Evolutionary conservation across 2,888 invertebrate species (phyloP).

Genomic region (Leucophenga maculata): DNA sequence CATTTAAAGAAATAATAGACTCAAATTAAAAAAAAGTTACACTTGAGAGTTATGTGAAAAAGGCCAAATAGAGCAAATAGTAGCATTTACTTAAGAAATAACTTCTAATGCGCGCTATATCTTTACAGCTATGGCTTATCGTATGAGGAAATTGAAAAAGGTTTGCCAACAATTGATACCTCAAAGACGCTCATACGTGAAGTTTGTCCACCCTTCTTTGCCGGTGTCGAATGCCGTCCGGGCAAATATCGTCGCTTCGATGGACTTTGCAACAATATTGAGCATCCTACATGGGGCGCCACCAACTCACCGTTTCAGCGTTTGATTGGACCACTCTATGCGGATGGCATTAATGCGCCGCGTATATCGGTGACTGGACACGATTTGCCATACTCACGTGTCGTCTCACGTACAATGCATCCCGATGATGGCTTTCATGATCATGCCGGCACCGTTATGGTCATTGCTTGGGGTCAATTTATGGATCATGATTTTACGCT

Average conservation of each 20-base stretch:
- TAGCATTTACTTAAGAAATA: no score
- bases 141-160: conserved; percentile 90
- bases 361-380: conserved; percentile 85
- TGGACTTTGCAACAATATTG: conserved; percentile 90
- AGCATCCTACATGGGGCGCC: conserved; percentile 92
- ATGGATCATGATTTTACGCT: conserved; percentile 95
- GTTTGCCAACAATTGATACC: conserved; percentile 88
- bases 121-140: conserved; percentile 83
- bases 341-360: conserved; percentile 89
- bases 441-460: conserved; percentile 93
- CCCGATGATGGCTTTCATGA: conserved; percentile 94
- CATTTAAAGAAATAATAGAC: not conserved
- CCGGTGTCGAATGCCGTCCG: conserved; percentile 89
- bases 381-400: conserved; percentile 84
- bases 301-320: conserved; percentile 88
- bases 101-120: not conserved
- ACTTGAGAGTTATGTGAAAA: conserved; percentile 10
- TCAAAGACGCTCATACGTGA: conserved; percentile 89
- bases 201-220: conserved; percentile 89
- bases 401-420: conserved; percentile 92
- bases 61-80: not conserved
- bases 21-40: not conserved
- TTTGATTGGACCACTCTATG: conserved; percentile 82
- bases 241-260: conserved; percentile 90
- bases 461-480: conserved; percentile 93